Evolutionary conservation across 2,113 vertebrate genomes (phyloP), one percentile per base, ranked within the genome.

Genomic region (Silurus glanis): DNA sequence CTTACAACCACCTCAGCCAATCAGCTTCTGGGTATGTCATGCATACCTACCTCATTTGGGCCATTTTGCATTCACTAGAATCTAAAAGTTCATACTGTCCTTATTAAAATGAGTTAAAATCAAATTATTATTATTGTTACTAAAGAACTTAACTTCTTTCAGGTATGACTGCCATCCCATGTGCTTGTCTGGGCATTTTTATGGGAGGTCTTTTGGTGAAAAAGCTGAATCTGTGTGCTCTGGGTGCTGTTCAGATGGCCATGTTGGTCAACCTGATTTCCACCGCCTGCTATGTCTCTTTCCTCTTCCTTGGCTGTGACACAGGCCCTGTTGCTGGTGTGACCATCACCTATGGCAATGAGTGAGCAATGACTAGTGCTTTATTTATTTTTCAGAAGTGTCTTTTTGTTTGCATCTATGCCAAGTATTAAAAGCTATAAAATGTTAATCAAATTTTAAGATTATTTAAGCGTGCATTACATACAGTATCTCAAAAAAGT

Each of bases 131-230:
- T 37, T 58, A 28, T 58, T 17, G 6, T 51, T 66, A 64, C 25
- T 53, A 53, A 82, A 19, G 58, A 47, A 62, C 9, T 61, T 28
- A 0, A 4, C 17, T 62, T 21, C 75, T 85, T 61, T 49, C 91
- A 99, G 98, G 98, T 81, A 98, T 99, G 98, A 99, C 98, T 0
- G 98, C 98, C 6, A 99, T 99, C 90, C 98, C 98, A 0, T 99
- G 98, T 8, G 98, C 98, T 0, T 99, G 98, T 83, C 94, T 99
- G 93, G 98, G 98, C 53, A 99, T 99, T 93, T 99, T 99, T 93
- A 94, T 99, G 92, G 97, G 98, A 0, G 98, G 98, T 1, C 95
- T 99, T 82, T 94, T 99, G 91, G 98, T 99, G 90, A 99, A 99
- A 93, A 99, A 99, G 94, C 94, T 99, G 88, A 99, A 97, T 93